Base-by-base conservation (phyloP, 2,888 invertebrate genomes). In the Macrosiphum euphorbiae region DNA sequence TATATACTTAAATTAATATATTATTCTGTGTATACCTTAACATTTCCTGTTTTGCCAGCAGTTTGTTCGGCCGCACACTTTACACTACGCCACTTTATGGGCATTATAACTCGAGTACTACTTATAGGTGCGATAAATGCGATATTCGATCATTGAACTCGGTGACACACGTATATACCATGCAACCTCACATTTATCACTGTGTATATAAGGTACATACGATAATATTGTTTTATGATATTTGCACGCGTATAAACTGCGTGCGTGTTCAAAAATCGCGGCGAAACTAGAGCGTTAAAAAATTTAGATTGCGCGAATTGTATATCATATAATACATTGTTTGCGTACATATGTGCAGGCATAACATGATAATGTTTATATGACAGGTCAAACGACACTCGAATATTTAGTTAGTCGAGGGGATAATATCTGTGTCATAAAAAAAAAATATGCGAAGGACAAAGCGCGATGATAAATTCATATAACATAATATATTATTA, bases 91-190 rank as follows among this genome's bases (percentile, higher is more conserved):
- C 78, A 35, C 78, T 78, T 20, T 78, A 78, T 35, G 20, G 86
- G 47, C 86, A 47, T 28, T 47, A 86, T 7, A 86, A 47, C 47
- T 47, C 47, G n/a, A 16, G 28, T 47, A 44, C 28, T 28, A 78
- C 78, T 35, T 35, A 41, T 78, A 35, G 7, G 78, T 78, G 78
- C 35, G 47, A 86, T 47, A 47, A 86, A 47, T 50, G 41, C 84
- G 91, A 78, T 91, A 55, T 44, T 44, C 91, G 91, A 91, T 85
- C 91, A 85, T 44, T 91, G 91, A 91, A 91, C 91, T 91, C 91
- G 10, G 35, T 35, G 41, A 28, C 84, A 41, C 91, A 41, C 67
- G 67, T 20, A 20, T 35, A 35, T 41, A 35, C 35, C 78, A 78
- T 4, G n/a, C 2, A 78, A 35, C 8, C 35, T 78, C 35, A 78